Evolutionary conservation across 2,797 vertebrate genomes (phyloP), one percentile per base, ranked within the genome.

Genomic region (Pagetopsis macropterus): DNA sequence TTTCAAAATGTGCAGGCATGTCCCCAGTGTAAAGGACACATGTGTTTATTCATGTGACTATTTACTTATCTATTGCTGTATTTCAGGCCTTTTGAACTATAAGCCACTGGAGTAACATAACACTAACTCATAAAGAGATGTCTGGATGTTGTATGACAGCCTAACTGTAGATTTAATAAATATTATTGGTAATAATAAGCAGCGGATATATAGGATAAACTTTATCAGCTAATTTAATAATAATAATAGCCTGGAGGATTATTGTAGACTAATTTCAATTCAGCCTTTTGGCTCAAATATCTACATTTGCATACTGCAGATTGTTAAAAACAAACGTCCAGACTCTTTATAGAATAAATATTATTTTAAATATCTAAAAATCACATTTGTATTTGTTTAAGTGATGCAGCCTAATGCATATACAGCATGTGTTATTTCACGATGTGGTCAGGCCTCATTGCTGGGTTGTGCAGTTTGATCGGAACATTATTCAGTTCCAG

Each of bases 401-500:
- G 37, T n/a, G 37, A 33, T 55, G 27, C 16, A n/a, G 66, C 16
- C 37, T 59, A 44, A 55, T 75, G n/a, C 65, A 31, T 10, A n/a
- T 37, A 37, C 7, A 68, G 62, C 9, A 3, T 56, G 65, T 65
- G 33, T 74, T 60, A 21, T 75, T 75, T 60, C 27, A 51, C n/a
- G 8, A 1, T 57, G 56, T 21, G 15, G 3, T 37, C 14, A 57
- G 68, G 44, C 52, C 50, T 23, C 33, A 27, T 19, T 3, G 11
- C 19, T n/a, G 37, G 44, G 23, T 67, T 16, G 16, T n/a, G 40
- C 48, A 14, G 27, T 78, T 65, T 70, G 68, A 68, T 72, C 11
- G 4, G 23, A 33, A 50, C 57, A 55, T 19, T 67, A 58, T 49
- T 77, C 48, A 52, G 13, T 60, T 80, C 62, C 69, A 66, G 58